These are phyloP conservation scores for Trichosurus vulpecula DNA, from an alignment of 2,797 vertebrate species.

Conservation along the genomic window DNA sequence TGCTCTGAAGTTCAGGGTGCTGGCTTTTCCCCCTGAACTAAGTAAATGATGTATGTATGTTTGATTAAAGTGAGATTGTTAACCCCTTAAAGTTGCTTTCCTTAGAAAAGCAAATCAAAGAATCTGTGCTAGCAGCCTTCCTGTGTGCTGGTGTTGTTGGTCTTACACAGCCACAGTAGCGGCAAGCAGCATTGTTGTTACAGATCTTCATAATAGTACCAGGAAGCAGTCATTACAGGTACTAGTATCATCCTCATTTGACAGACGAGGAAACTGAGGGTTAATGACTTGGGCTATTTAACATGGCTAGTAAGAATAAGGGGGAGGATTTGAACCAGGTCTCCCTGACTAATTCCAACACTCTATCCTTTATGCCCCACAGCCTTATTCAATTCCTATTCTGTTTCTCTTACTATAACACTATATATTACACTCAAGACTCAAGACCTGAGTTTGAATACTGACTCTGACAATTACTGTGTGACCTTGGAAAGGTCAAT, in stretches of 20 bases:
- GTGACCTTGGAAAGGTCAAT: not conserved
- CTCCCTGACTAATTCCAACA: not conserved
- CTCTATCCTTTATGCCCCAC: not conserved
- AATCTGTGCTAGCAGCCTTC: too few relatives aligned
- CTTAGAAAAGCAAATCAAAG: too few relatives aligned
- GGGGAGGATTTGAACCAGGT: not conserved
- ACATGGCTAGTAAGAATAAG: not conserved
- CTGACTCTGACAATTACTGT: not conserved
- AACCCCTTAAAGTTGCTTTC: too few relatives aligned
- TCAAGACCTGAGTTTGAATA: not conserved
- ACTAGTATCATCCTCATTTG: not conserved
- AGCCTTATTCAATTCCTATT: not conserved
- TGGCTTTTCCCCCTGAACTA: too few relatives aligned
- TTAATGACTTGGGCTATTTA: not conserved
- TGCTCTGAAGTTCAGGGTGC: too few relatives aligned
- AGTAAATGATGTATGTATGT: too few relatives aligned
- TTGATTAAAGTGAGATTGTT: too few relatives aligned
- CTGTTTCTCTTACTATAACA: not conserved
- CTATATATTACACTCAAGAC: not conserved
- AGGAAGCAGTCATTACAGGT: not conserved
- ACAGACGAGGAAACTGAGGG: not conserved
- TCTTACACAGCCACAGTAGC: too few relatives aligned
- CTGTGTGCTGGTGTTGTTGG: too few relatives aligned
- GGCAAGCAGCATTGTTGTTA: too few relatives aligned
- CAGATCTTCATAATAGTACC: not conserved